These are phyloP conservation scores for Ceraclea dissimilis DNA, from an alignment of 2,888 invertebrate species.

Conservation along the genomic window DNA sequence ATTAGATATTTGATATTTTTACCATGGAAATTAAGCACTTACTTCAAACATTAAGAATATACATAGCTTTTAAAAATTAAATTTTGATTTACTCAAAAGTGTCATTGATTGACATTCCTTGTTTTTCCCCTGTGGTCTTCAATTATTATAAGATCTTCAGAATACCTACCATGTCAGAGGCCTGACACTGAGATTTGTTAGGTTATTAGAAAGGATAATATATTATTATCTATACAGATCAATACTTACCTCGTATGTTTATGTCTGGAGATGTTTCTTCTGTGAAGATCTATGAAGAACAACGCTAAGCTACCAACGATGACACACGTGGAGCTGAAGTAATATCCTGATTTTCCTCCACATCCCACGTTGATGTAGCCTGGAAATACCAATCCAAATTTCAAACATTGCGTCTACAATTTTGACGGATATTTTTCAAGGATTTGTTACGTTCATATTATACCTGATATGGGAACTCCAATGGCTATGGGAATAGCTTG, in stretches of 20 bases:
- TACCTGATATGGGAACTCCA: slow-evolving; percentile 77
- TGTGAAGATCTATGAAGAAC: slow-evolving; percentile 74
- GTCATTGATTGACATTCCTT: too few species aligned
- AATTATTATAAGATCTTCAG: too few species aligned
- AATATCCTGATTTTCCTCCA: slow-evolving; percentile 73
- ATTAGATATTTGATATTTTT: too few species aligned
- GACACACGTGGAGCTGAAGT: slow-evolving; percentile 74
- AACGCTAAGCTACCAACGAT: slow-evolving; percentile 68
- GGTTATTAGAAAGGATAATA: too few species aligned
- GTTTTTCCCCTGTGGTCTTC: too few species aligned
- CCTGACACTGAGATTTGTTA: too few species aligned
- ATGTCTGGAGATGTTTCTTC: slow-evolving; percentile 60
- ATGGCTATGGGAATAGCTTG: slow-evolving; percentile 80
- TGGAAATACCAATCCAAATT: slow-evolving; percentile 33
- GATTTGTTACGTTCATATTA: slow-evolving; percentile 21
- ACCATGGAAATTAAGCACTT: too few species aligned
- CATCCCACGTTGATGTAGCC: slow-evolving; percentile 74
- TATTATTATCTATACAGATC: too few species aligned
- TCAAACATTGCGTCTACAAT: not conserved
- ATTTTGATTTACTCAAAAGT: too few species aligned
- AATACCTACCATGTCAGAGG: too few species aligned
- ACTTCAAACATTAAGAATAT: too few species aligned
- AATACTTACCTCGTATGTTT: slow-evolving; percentile 50
- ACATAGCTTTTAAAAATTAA: too few species aligned
- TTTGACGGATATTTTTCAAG: not conserved